Percentiles rank a stretch among this genome's conserved stretches.
phyloP scores from a whole-genome alignment of 2,888 invertebrate genomes.

The Euclidia mi region DNA sequence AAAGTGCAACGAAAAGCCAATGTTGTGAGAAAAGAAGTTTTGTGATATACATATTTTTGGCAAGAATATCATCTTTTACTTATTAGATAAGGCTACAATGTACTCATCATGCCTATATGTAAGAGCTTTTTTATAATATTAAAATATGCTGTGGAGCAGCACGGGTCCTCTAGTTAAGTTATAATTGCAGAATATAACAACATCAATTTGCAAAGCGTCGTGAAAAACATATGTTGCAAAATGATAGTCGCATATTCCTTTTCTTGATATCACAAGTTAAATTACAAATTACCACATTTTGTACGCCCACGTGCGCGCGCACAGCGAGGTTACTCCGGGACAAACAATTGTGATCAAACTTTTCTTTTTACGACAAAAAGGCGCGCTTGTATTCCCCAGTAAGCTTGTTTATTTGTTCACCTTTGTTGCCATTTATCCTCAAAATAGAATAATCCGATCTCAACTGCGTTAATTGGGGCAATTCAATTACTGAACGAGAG shows the following conservation, averaged over 20 bases:
- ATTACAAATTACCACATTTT: constrained; percentile 39
- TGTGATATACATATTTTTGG: too few species aligned
- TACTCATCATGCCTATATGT: too few species aligned
- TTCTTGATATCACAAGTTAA: constrained; percentile 41
- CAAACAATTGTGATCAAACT: constrained; percentile 49
- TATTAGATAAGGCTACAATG: too few species aligned
- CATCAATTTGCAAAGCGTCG: constrained; percentile 6
- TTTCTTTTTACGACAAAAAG: constrained; percentile 26
- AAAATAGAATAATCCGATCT: constrained; percentile 4
- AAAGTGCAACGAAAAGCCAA: too few species aligned
- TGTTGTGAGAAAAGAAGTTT: too few species aligned
- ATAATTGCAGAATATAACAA: constrained; percentile 1
- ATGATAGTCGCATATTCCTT: constrained; percentile 23
- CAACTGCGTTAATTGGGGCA: constrained; percentile 6
- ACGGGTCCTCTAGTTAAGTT: too few species aligned
- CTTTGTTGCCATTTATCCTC: constrained; percentile 12
- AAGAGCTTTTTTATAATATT: too few species aligned
- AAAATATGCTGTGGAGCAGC: too few species aligned
- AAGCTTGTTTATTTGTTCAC: constrained; percentile 20
- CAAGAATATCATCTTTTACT: too few species aligned
- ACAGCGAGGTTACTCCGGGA: constrained; percentile 17
- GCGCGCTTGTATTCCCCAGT: constrained; percentile 7
- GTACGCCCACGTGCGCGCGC: constrained; percentile 10
- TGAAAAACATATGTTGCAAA: constrained; percentile 11
- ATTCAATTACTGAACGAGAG: constrained; percentile 3